Evolutionary conservation across 2,113 vertebrate genomes (phyloP).

Genomic region (Turnix velox): DNA sequence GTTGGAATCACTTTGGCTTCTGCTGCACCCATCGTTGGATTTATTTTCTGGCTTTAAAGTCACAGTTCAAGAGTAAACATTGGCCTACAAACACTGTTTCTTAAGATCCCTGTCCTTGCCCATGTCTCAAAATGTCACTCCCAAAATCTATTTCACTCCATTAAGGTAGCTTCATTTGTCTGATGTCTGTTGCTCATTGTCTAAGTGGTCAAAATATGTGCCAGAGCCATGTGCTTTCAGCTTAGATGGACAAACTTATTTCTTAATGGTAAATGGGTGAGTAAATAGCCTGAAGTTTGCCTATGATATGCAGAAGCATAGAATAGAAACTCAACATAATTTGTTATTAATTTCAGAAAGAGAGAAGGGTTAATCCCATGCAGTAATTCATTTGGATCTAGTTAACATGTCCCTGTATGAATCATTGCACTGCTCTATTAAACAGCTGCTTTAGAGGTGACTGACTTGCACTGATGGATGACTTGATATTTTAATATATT

Average conservation of each 20-base stretch:
- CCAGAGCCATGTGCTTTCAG: background rate
- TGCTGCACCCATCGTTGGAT: background rate
- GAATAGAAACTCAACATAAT: background rate
- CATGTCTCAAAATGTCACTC: background rate
- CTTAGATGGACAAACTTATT: background rate
- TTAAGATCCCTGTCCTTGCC: background rate
- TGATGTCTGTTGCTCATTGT: background rate
- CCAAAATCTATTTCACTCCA: background rate
- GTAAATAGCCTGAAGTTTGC: background rate
- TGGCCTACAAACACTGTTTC: background rate
- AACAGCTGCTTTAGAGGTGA: slow-evolving; percentile 1
- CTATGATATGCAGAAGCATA: background rate
- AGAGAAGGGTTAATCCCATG: background rate
- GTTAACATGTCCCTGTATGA: background rate
- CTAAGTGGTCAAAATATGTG: background rate
- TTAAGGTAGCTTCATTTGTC: background rate
- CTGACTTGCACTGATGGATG: background rate
- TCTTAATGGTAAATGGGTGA: background rate
- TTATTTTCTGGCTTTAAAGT: background rate
- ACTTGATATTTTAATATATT: background rate
- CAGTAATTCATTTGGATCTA: background rate
- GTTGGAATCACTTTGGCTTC: background rate
- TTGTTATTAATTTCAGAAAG: background rate
- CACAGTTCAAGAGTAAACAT: background rate
- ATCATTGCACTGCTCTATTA: background rate